Percentiles rank a stretch among this genome's conserved stretches.
Evolutionary conservation across 1,140 invertebrate species (phyloP).

Genomic region (Phthorimaea operculella): DNA sequence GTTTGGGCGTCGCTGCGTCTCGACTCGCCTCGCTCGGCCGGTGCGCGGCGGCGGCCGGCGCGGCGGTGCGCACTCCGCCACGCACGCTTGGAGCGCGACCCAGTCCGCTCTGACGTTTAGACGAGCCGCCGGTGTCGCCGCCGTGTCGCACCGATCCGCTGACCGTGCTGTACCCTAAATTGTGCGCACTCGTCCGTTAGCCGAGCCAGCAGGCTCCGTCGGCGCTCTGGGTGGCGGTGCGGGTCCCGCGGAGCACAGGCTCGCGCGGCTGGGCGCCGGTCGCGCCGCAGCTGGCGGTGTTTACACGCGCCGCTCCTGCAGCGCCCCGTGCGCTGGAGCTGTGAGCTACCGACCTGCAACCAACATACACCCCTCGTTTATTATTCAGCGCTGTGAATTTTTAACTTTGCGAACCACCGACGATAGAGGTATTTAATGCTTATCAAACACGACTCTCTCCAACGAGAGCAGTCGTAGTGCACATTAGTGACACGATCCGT

Average conservation of each 20-base stretch:
- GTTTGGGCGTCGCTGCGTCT: constrained; percentile 65
- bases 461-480: constrained; percentile 54
- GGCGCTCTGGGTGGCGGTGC: constrained; percentile 13
- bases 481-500: constrained; percentile 54
- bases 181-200: constrained; percentile 36
- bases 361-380: constrained; percentile 46
- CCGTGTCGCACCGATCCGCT: constrained; percentile 28
- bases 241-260: neutral
- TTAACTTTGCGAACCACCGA: constrained; percentile 53
- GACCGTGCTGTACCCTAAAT: constrained; percentile 36
- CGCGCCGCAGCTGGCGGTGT: constrained; percentile 53
- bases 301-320: constrained; percentile 55
- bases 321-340: constrained; percentile 16
- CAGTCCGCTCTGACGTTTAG: constrained; percentile 61
- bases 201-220: neutral
- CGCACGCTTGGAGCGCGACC: constrained; percentile 58
- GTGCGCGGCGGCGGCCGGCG: constrained; percentile 41
- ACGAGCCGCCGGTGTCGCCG: constrained; percentile 53
- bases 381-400: constrained; percentile 59
- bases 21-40: constrained; percentile 47
- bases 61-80: constrained; percentile 51
- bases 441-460: constrained; percentile 48
- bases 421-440: constrained; percentile 59
- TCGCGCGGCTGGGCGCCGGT: neutral
- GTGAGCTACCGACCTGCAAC: constrained; percentile 26